phyloP scores from a whole-genome alignment of 2,888 invertebrate species.

The Drosophila nr. perissopoda region DNA sequence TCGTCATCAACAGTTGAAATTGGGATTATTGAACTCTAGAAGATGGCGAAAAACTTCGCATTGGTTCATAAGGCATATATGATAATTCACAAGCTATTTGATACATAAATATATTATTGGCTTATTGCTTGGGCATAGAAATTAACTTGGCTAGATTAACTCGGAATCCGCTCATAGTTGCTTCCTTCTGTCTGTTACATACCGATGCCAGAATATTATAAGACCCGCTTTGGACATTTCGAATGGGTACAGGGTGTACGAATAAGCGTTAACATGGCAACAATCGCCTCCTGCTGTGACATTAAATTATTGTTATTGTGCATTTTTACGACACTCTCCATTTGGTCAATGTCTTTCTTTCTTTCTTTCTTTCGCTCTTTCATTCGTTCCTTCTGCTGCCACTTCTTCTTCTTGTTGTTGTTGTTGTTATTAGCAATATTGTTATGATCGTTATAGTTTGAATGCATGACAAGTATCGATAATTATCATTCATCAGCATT shows the following conservation, averaged over 20 bases:
- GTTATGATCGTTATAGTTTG: conserved; percentile 28
- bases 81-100: neutral
- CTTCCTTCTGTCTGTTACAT: neutral
- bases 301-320: conserved; percentile 84
- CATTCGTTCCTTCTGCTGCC: neutral
- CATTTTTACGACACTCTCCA: conserved; percentile 82
- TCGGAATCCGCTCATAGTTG: neutral
- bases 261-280: conserved; percentile 85
- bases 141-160: neutral
- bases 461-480: conserved; percentile 15
- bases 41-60: neutral
- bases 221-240: neutral
- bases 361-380: neutral
- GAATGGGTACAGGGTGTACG: conserved; percentile 11
- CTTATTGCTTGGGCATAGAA: neutral
- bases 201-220: neutral
- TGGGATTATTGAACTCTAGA: neutral
- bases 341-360: conserved; percentile 38
- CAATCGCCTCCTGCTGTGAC: conserved; percentile 85
- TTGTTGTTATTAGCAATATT: conserved; percentile 26
- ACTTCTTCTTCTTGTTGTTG: conserved; percentile 8
- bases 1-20: neutral
- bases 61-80: neutral
- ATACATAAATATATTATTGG: neutral
- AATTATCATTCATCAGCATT: conserved; percentile 30